Evolutionary conservation across 1,140 invertebrate genomes (phyloP).

Genomic region (Euura saliciscinereae): DNA sequence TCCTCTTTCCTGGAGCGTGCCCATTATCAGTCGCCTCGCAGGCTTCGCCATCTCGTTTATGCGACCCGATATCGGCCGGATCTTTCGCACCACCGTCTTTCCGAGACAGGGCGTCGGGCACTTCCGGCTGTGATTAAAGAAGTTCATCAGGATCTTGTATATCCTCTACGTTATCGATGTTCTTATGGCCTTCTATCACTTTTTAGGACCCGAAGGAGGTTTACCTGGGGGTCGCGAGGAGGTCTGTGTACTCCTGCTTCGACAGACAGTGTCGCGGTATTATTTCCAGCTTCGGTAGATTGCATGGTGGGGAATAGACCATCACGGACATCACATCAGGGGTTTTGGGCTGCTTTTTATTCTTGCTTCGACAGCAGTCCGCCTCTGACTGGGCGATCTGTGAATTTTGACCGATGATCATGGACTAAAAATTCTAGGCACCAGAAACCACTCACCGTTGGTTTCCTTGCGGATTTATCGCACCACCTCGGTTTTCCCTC

Average conservation of each 20-base stretch:
- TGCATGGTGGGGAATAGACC: constrained; percentile 36
- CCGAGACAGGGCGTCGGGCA: constrained; percentile 31
- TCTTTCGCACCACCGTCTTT: constrained; percentile 26
- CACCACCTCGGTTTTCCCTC: not conserved
- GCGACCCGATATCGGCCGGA: constrained; percentile 30
- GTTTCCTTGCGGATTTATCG: not conserved
- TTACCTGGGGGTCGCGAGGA: constrained; percentile 43
- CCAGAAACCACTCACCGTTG: no score
- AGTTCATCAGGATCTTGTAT: not conserved
- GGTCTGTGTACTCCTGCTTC: constrained; percentile 41
- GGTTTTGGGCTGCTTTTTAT: not conserved
- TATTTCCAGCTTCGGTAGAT: constrained; percentile 29
- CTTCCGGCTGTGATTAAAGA: constrained; percentile 25
- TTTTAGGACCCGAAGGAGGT: no score
- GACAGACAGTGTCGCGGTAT: constrained; percentile 42
- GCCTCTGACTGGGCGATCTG: no score
- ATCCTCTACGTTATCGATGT: no score
- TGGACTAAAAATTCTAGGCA: no score
- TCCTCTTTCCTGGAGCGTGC: constrained; percentile 36
- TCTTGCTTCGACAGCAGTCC: not conserved
- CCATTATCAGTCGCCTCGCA: constrained; percentile 34
- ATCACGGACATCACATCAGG: constrained; percentile 30
- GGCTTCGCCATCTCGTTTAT: constrained; percentile 48
- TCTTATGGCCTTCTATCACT: no score
- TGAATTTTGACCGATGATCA: no score